Percentiles rank a stretch among this genome's conserved stretches.
Evolutionary conservation across 2,888 invertebrate species (phyloP).

Genomic region (Hipparchia sbordonii): DNA sequence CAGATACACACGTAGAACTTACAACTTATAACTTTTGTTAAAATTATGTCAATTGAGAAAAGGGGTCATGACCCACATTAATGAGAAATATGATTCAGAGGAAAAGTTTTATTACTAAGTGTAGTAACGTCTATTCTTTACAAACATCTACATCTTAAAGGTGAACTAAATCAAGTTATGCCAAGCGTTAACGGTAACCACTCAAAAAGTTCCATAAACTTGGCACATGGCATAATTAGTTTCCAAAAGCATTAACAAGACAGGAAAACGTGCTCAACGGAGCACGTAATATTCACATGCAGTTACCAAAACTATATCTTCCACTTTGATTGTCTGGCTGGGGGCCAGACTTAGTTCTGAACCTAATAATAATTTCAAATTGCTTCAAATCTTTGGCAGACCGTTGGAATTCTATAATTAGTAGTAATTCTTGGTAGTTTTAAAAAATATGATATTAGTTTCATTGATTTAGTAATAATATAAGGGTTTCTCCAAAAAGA

Average conservation of each 20-base stretch:
- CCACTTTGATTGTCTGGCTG: constrained; percentile 34
- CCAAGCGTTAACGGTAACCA: not conserved
- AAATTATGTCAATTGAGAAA: too few species aligned
- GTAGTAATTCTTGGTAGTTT: not conserved
- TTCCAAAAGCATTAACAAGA: constrained; percentile 27
- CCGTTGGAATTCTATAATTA: not conserved
- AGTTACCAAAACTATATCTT: constrained; percentile 36
- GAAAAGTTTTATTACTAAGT: too few species aligned
- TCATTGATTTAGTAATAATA: too few species aligned
- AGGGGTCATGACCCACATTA: too few species aligned
- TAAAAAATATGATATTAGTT: too few species aligned
- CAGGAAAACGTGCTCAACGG: constrained; percentile 32
- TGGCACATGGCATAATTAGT: constrained; percentile 23
- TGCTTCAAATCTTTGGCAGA: constrained; percentile 20
- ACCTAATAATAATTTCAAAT: constrained; percentile 34
- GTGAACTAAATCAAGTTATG: not conserved
- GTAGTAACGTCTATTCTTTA: too few species aligned
- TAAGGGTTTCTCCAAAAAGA: too few species aligned
- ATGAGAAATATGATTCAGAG: too few species aligned
- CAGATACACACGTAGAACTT: too few species aligned
- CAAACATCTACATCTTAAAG: too few species aligned
- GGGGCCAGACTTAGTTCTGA: constrained; percentile 34
- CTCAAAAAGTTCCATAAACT: constrained; percentile 16
- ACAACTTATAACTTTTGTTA: too few species aligned
- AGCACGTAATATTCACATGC: constrained; percentile 36